Evolutionary conservation across 2,888 invertebrate species (phyloP).

Genomic region (Drosophila cracens): DNA sequence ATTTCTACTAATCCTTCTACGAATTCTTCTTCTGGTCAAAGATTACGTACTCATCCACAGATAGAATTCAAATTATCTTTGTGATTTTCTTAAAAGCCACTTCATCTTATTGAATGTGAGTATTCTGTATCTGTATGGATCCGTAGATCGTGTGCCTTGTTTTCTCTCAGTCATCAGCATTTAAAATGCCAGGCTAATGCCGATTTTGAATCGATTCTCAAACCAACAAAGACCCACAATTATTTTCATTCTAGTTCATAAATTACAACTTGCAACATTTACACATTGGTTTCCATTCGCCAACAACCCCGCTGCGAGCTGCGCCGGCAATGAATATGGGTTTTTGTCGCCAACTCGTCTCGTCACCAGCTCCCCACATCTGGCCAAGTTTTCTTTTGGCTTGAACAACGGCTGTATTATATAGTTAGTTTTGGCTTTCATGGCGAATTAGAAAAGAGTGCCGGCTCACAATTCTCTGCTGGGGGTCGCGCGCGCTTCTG

Average conservation of each 20-base stretch:
- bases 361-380: neutral
- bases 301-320: neutral
- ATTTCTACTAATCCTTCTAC: neutral
- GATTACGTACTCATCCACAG: neutral
- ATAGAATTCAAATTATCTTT: neutral
- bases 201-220: neutral
- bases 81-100: too few relatives aligned
- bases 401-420: constrained; percentile 19
- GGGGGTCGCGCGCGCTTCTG: neutral
- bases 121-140: neutral
- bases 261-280: neutral
- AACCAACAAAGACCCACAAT: neutral
- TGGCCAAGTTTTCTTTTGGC: constrained; percentile 18
- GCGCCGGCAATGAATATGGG: neutral
- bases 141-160: neutral
- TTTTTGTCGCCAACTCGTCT: neutral
- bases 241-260: neutral
- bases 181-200: too few relatives aligned
- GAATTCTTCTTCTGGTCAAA: neutral
- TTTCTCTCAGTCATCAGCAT: too few relatives aligned
- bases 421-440: constrained; percentile 46
- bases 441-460: constrained; percentile 71
- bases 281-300: neutral
- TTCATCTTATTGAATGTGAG: neutral
- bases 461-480: constrained; percentile 61